A percentile compares a stretch with the other conserved stretches of the same genome.
These are phyloP conservation scores for Falco berigora DNA, from an alignment of 2,797 vertebrate species.

Conservation along the genomic window DNA sequence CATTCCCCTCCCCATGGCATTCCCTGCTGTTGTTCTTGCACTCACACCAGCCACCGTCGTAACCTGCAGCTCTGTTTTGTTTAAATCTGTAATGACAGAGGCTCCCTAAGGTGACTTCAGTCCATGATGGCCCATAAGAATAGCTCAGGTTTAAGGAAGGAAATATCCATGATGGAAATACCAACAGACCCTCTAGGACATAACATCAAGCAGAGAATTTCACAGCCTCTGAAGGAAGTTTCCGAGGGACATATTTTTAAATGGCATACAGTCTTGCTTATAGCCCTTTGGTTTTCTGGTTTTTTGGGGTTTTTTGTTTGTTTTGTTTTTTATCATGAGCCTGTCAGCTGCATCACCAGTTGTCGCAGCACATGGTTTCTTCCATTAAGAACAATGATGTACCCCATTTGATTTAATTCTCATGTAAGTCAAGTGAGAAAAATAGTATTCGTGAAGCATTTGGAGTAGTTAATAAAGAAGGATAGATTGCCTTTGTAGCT, in stretches of 20 bases:
- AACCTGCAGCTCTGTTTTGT: background rate
- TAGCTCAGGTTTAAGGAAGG: background rate
- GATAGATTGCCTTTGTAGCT: slow-evolving; percentile 47
- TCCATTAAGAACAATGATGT: background rate
- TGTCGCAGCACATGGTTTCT: background rate
- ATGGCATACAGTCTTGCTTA: background rate
- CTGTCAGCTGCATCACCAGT: background rate
- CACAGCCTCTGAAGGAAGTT: background rate
- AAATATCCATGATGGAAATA: background rate
- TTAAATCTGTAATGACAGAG: background rate
- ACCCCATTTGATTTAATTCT: slow-evolving; percentile 34
- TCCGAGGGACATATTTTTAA: background rate
- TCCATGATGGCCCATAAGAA: background rate
- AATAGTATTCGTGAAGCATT: background rate
- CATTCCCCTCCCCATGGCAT: fast-evolving
- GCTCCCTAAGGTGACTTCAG: fast-evolving
- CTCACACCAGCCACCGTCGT: background rate
- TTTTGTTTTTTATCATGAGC: background rate
- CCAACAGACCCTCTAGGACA: background rate
- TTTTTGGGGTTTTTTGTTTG: no score
- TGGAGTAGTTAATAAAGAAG: slow-evolving; percentile 51
- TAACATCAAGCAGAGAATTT: background rate
- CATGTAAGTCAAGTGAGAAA: slow-evolving; percentile 41
- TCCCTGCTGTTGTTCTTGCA: background rate
- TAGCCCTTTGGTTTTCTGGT: background rate